Evolutionary conservation across 92 coral and sea anemone genomes (phyloP).

Genomic region (Actinostola sp.): DNA sequence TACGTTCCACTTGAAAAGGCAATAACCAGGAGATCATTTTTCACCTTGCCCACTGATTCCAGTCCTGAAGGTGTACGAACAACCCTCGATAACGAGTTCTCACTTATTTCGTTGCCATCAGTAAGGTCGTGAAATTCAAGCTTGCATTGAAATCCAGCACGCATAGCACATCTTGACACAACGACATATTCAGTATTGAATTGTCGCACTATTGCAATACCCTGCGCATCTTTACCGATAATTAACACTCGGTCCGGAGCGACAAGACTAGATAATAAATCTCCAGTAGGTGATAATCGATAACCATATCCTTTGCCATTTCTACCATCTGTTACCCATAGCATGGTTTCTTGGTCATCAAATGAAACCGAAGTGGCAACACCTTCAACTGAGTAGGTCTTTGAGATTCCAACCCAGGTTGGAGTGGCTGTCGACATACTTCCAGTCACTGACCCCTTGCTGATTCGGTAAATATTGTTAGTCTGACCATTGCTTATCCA

Average conservation of each 20-base stretch:
- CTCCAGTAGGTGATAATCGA: conserved; percentile 74
- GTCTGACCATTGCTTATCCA: conserved; percentile 83
- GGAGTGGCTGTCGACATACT: conserved; percentile 63
- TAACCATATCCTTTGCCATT: conserved; percentile 79
- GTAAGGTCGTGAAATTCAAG: conserved; percentile 83
- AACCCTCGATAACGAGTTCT: conserved; percentile 79
- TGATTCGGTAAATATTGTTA: conserved; percentile 61
- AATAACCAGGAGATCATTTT: conserved; percentile 53
- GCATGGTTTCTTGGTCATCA: conserved; percentile 62
- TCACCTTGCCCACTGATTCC: conserved; percentile 78
- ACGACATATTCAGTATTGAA: conserved; percentile 77
- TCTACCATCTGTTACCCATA: conserved; percentile 85
- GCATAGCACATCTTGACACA: conserved; percentile 85
- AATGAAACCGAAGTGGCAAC: conserved; percentile 84
- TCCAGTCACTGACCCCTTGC: conserved; percentile 54
- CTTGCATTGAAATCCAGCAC: conserved; percentile 88
- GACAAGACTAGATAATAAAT: conserved; percentile 46
- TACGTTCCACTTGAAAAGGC: conserved; percentile 93
- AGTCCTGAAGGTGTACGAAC: conserved; percentile 95
- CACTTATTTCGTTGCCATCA: conserved; percentile 58
- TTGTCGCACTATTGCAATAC: conserved; percentile 88
- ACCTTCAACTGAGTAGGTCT: conserved; percentile 52
- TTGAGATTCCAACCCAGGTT: conserved; percentile 60
- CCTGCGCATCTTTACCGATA: conserved; percentile 81
- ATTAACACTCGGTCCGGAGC: conserved; percentile 63